These are phyloP conservation scores for Pseudoips prasinana DNA, from an alignment of 2,888 invertebrate genomes.

Conservation along the genomic window DNA sequence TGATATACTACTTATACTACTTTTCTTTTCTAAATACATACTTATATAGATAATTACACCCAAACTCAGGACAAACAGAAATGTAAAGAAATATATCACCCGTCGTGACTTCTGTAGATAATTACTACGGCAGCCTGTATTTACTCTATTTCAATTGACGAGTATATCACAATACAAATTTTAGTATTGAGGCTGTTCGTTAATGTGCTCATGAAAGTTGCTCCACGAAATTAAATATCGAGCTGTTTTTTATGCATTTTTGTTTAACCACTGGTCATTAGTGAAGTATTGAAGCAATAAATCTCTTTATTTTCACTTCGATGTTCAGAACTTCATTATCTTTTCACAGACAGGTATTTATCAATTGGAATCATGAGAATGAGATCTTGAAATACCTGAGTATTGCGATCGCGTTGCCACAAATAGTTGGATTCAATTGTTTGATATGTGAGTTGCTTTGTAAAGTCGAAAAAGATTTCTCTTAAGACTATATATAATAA, in stretches of 20 bases:
- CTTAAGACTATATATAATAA: too few species aligned
- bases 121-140: too few species aligned
- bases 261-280: slow-evolving; percentile 64
- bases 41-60: too few species aligned
- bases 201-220: slow-evolving; percentile 2
- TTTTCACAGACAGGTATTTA: slow-evolving; percentile 57
- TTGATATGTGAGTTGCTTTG: too few species aligned
- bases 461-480: too few species aligned
- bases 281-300: slow-evolving; percentile 62
- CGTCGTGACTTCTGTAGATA: too few species aligned
- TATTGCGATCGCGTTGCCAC: slow-evolving; percentile 51
- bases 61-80: too few species aligned
- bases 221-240: slow-evolving; percentile 23
- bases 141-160: too few species aligned
- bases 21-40: too few species aligned
- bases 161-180: slow-evolving; percentile 24
- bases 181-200: neutral
- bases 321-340: slow-evolving; percentile 75
- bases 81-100: too few species aligned
- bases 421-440: slow-evolving; percentile 23
- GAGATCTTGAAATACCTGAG: slow-evolving; percentile 55
- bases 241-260: slow-evolving; percentile 24
- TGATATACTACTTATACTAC: too few species aligned
- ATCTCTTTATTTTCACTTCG: slow-evolving; percentile 60
- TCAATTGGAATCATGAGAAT: slow-evolving; percentile 58